phyloP scores from a whole-genome alignment of 2,888 invertebrate genomes.

The Helicoverpa assulta region DNA sequence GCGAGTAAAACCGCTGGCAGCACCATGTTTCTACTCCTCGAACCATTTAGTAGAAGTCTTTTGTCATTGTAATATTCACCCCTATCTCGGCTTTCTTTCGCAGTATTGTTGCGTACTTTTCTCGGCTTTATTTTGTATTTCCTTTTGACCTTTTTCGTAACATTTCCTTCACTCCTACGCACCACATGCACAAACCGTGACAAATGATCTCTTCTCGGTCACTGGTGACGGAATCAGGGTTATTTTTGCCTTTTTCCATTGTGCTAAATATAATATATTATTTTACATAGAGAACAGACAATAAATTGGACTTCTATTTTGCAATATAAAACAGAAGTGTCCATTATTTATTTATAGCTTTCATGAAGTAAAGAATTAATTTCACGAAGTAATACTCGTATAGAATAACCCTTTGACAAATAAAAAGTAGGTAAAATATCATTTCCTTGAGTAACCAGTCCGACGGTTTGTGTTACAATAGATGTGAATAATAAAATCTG shows the following conservation, averaged over 20 bases:
- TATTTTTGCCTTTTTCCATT: neutral
- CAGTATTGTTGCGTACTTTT: neutral
- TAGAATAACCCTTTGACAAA: slow-evolving; percentile 22
- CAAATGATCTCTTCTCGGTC: neutral
- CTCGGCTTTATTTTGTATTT: neutral
- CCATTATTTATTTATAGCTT: slow-evolving; percentile 13
- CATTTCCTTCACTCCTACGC: neutral
- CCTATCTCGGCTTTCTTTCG: no score
- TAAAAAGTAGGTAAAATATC: slow-evolving; percentile 34
- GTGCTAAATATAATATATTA: neutral
- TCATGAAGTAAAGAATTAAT: neutral
- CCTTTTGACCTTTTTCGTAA: neutral
- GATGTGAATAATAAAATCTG: slow-evolving; percentile 56
- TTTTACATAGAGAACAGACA: no score
- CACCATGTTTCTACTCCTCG: no score
- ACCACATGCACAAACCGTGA: neutral
- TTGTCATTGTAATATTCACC: neutral
- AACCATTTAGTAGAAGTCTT: no score
- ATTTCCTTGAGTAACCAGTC: slow-evolving; percentile 35
- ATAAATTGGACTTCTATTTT: neutral
- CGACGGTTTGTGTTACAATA: slow-evolving; percentile 45
- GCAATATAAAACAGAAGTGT: neutral
- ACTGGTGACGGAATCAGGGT: neutral
- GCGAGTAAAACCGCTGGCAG: no score
- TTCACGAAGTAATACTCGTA: slow-evolving; percentile 32